phyloP scores from a whole-genome alignment of 2,888 invertebrate species.

The Frankliniella intonsa region DNA sequence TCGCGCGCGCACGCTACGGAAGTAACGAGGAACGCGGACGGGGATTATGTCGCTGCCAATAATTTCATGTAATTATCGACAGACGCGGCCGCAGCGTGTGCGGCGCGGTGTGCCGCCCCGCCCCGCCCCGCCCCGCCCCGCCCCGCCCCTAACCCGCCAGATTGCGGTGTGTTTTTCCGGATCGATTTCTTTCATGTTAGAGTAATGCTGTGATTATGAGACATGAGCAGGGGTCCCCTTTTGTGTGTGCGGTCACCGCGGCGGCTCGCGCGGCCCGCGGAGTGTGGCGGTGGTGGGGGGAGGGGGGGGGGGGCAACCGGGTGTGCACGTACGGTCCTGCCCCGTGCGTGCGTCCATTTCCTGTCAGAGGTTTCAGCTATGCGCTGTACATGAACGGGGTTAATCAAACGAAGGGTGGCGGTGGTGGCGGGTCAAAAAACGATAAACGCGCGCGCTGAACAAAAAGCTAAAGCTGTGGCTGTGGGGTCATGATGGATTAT shows the following conservation, averaged over 20 bases:
- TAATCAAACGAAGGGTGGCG: too few species aligned
- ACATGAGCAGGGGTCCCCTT: background rate
- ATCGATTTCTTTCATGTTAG: slow-evolving; percentile 15
- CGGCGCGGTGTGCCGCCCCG: background rate
- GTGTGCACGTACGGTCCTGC: background rate
- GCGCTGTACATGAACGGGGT: too few species aligned
- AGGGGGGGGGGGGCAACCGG: background rate
- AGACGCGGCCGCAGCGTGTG: background rate
- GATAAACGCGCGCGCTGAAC: too few species aligned
- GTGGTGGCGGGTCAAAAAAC: too few species aligned
- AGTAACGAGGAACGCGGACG: background rate
- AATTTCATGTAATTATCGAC: slow-evolving; percentile 21
- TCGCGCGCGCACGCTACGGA: background rate
- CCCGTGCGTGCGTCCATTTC: too few species aligned
- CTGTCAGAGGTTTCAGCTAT: too few species aligned
- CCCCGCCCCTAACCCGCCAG: background rate
- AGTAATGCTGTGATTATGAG: background rate
- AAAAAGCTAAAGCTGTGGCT: too few species aligned
- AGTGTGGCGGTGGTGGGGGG: background rate
- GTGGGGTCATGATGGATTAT: too few species aligned
- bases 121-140: background rate
- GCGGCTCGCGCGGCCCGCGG: background rate
- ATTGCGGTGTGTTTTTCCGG: background rate
- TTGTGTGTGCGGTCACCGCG: background rate
- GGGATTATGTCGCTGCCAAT: slow-evolving; percentile 22